phyloP scores from a whole-genome alignment of 1,140 invertebrate genomes.

The Brachionus koreanus region DNA sequence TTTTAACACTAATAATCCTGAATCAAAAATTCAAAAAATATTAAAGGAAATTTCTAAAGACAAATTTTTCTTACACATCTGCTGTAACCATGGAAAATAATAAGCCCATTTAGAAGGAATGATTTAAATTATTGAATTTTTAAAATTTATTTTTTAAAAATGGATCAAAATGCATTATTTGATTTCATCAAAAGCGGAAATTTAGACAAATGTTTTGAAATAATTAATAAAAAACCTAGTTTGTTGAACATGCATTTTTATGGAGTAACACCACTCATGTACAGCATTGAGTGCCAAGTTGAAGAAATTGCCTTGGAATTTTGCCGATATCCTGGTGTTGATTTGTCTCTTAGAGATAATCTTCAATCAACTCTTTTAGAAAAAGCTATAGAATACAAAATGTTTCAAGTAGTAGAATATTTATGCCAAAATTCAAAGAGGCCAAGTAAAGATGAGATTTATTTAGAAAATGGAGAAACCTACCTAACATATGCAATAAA shows the following conservation, averaged over 20 bases:
- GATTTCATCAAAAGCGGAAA: not conserved
- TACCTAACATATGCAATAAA: constrained; percentile 20
- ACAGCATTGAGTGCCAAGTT: constrained; percentile 15
- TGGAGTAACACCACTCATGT: constrained; percentile 27
- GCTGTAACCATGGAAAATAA: no score
- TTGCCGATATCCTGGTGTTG: not conserved
- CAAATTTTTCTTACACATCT: no score
- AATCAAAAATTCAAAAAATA: no score
- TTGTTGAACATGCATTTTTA: constrained; percentile 13
- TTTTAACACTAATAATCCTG: no score
- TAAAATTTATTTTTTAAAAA: not conserved
- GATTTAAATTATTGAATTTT: no score
- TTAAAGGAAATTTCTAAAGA: no score
- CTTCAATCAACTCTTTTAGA: constrained; percentile 15
- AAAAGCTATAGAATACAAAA: constrained; percentile 38
- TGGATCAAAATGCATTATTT: constrained; percentile 10
- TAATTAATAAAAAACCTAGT: not conserved
- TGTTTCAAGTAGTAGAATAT: not conserved
- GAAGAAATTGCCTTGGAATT: constrained; percentile 39
- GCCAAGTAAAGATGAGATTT: not conserved
- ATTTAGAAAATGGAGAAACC: constrained; percentile 21
- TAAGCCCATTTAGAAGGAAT: no score
- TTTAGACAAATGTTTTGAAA: not conserved
- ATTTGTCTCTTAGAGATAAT: constrained; percentile 5
- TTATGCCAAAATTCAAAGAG: constrained; percentile 5